Base-by-base conservation (phyloP, 2,888 invertebrate species). In the Microctonus hyperodae region DNA sequence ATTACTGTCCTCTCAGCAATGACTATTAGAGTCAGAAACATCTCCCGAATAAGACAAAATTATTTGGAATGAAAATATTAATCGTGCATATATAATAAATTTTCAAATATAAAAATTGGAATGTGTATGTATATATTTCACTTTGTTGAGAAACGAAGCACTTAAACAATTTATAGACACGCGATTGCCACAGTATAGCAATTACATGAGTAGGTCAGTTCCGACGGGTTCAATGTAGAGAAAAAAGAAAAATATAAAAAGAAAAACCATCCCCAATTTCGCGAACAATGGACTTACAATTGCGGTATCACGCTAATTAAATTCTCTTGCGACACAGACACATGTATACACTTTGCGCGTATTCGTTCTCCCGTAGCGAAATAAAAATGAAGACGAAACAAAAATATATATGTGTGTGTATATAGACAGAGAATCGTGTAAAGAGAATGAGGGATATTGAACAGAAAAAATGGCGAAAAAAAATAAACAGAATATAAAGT, bases 221-320 rank as follows among this genome's bases (percentile, higher is more conserved):
- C 62, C 57, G 50, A 48, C 57, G 50, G 20, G 53, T 58, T 57
- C 37, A 37, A 50, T 35, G 48, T 33, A 63, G 28, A 60, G 28
- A 66, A 65, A 70, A 66, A 28, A 22, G 62, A 69, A 35, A 59
- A 35, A 22, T 20, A 48, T 53, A 35, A 57, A 37, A 58, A 53
- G 48, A 58, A 64, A 64, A 62, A 70, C 37, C 65, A 59, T 57
- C 63, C 70, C 53, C 68, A 68, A 68, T 70, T 65, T 65, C 63
- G 61, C 63, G 53, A 79, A 82, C 81, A 81, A 80, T 80, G 76
- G 76, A 40, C 55, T 51, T 57, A 55, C 67, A 64, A 69, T 79
- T 74, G 73, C 78, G 74, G 78, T 80, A 78, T 79, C 77, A 77
- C 76, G 78, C 78, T 81, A 81, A 81, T 82, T 82, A 81, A 81